phyloP scores from a whole-genome alignment of 2,888 invertebrate species.

The Pterobdella sp. region DNA sequence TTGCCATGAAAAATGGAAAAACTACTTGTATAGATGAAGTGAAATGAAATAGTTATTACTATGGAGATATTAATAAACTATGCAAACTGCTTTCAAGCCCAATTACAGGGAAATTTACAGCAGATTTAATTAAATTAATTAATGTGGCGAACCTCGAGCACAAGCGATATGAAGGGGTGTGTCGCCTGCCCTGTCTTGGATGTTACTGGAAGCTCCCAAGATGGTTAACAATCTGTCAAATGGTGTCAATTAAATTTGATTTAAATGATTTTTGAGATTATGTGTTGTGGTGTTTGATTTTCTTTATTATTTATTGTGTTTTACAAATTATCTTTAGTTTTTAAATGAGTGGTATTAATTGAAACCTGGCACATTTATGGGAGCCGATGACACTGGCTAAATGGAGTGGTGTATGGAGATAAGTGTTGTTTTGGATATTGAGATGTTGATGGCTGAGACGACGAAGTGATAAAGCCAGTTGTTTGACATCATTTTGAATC shows the following conservation, averaged over 20 bases:
- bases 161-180: constrained; percentile 24
- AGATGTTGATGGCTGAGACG: neutral
- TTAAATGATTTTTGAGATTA: neutral
- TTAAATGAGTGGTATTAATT: neutral
- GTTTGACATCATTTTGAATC: constrained; percentile 1
- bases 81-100: too few species aligned
- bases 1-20: too few species aligned
- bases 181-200: constrained; percentile 22
- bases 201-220: constrained; percentile 8
- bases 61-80: too few species aligned
- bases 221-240: neutral
- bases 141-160: too few species aligned
- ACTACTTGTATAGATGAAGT: too few species aligned
- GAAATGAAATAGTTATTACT: too few species aligned
- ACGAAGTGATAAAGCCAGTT: neutral
- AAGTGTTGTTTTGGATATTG: constrained; percentile 15
- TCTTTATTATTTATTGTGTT: too few species aligned
- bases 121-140: too few species aligned
- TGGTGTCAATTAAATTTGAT: neutral
- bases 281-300: neutral
- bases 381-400: neutral
- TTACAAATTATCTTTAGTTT: too few species aligned
- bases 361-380: neutral
- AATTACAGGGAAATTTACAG: too few species aligned
- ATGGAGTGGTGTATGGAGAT: constrained; percentile 20